These are phyloP conservation scores for Podarcis siculus DNA, from an alignment of 2,797 vertebrate genomes.

Conservation along the genomic window DNA sequence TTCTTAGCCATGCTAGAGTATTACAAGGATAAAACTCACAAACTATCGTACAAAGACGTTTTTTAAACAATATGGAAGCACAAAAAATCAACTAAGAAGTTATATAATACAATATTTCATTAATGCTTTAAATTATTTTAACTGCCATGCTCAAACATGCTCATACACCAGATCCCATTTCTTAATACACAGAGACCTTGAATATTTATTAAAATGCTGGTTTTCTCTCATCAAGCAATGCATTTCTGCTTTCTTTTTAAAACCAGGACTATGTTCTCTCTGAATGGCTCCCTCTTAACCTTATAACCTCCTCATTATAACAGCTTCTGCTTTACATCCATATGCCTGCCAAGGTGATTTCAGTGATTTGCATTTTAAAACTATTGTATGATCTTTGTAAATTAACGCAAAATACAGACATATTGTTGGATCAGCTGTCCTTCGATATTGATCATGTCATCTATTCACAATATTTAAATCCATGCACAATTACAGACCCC, in stretches of 20 bases:
- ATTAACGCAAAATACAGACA: constrained; percentile 57
- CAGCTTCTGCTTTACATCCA: constrained; percentile 60
- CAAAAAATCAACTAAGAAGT: neutral
- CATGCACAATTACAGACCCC: constrained; percentile 16
- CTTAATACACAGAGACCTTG: constrained; percentile 59
- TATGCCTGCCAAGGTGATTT: constrained; percentile 68
- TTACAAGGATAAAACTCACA: neutral
- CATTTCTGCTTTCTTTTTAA: constrained; percentile 45
- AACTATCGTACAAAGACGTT: too few relatives aligned
- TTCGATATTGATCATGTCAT: constrained; percentile 50
- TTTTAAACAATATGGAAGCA: neutral
- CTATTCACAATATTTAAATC: constrained; percentile 41
- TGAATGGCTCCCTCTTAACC: constrained; percentile 63
- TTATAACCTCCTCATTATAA: constrained; percentile 65
- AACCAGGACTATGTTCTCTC: constrained; percentile 48
- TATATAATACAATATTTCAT: constrained; percentile 63
- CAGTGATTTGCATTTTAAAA: constrained; percentile 57
- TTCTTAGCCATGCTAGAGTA: neutral
- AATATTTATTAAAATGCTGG: constrained; percentile 57
- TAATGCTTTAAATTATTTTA: constrained; percentile 73
- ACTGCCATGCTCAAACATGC: constrained; percentile 66
- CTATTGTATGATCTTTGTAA: constrained; percentile 51
- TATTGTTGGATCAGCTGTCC: constrained; percentile 53
- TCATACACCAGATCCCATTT: constrained; percentile 70
- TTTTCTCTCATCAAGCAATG: constrained; percentile 63